Evolutionary conservation across 1,140 invertebrate genomes (phyloP).

Genomic region (Drosophila parvula): DNA sequence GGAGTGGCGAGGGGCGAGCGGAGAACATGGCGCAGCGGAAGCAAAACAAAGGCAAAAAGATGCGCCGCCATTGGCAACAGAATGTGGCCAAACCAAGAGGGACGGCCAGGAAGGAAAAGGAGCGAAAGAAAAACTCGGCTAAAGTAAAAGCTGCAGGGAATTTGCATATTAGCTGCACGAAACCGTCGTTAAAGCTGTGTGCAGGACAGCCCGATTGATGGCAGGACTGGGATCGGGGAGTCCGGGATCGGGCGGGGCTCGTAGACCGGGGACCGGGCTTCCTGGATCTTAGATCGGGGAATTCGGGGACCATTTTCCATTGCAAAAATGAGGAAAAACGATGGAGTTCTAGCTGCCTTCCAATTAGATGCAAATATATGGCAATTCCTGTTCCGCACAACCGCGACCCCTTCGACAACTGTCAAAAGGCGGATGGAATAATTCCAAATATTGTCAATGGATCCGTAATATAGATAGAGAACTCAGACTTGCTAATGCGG

Average conservation of each 20-base stretch:
- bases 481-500: background rate
- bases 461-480: slow-evolving; percentile 14
- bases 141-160: slow-evolving; percentile 77
- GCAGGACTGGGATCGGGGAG: slow-evolving; percentile 9
- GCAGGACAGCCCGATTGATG: slow-evolving; percentile 62
- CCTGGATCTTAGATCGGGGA: slow-evolving; percentile 19
- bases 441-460: slow-evolving; percentile 33
- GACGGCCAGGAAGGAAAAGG: background rate
- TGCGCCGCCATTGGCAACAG: slow-evolving; percentile 42
- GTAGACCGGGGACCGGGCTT: background rate
- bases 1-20: slow-evolving; percentile 13
- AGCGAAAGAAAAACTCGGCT: slow-evolving; percentile 58
- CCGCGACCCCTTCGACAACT: background rate
- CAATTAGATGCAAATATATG: slow-evolving; percentile 80
- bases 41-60: slow-evolving; percentile 74
- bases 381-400: slow-evolving; percentile 23
- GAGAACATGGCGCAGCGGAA: slow-evolving; percentile 76
- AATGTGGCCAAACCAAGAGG: slow-evolving; percentile 29
- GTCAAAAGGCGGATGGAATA: slow-evolving; percentile 39
- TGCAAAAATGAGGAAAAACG: slow-evolving; percentile 13
- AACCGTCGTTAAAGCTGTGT: slow-evolving; percentile 58
- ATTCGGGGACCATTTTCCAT: slow-evolving; percentile 35
- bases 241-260: background rate
- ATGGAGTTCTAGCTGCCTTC: slow-evolving; percentile 57
- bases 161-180: slow-evolving; percentile 79